phyloP scores from a whole-genome alignment of 2,797 vertebrate species.

The Chaetophractus vellerosus region DNA sequence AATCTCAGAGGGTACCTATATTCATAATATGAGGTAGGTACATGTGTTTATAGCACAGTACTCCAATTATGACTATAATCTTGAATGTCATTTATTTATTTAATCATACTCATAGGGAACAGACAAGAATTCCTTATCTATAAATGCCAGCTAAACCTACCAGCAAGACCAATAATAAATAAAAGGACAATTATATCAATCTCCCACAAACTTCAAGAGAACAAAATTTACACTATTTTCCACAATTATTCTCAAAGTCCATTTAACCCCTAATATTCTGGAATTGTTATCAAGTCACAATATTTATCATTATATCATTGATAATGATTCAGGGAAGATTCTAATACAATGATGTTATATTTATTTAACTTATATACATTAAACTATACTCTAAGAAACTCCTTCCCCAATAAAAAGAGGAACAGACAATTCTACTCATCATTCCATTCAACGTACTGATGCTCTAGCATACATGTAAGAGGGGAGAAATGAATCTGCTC shows the following conservation, averaged over 20 bases:
- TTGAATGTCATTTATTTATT: slow-evolving; percentile 58
- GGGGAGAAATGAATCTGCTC: neutral
- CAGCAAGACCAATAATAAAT: slow-evolving; percentile 30
- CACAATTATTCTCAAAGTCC: slow-evolving; percentile 32
- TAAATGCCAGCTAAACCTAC: slow-evolving; percentile 39
- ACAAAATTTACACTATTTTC: slow-evolving; percentile 11
- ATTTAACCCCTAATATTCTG: slow-evolving; percentile 34
- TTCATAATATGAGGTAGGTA: slow-evolving; percentile 21
- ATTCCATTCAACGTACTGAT: neutral
- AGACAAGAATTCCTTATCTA: neutral
- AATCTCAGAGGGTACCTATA: slow-evolving; percentile 37
- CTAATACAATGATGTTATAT: neutral
- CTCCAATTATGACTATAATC: slow-evolving; percentile 29
- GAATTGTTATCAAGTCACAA: neutral
- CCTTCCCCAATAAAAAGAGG: neutral
- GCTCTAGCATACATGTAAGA: neutral
- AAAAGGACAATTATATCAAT: neutral
- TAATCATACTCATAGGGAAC: neutral
- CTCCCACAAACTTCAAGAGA: neutral
- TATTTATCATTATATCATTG: neutral
- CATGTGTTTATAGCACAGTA: neutral
- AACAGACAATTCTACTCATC: neutral
- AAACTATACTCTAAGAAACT: slow-evolving; percentile 48
- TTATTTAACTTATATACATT: slow-evolving; percentile 32
- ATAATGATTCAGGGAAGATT: neutral